Base-by-base conservation (phyloP, 2,888 invertebrate genomes). In the Sceliomorpha sp. region DNA sequence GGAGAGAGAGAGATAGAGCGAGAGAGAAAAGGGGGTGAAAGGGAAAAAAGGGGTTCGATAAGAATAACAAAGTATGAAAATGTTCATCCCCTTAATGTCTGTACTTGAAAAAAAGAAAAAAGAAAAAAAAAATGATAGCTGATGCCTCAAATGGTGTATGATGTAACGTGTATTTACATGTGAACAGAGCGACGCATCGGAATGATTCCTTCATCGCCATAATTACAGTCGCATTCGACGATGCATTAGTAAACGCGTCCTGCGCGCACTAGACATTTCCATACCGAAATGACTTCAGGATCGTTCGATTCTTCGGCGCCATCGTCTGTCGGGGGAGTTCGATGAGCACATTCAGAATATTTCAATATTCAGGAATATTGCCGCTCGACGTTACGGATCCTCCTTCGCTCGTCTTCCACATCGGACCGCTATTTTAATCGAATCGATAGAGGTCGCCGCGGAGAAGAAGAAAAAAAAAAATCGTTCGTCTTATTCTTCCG, bases 301-400 rank as follows among this genome's bases (percentile, higher is more conserved):
- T 62, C 55, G 50, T 68, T 68, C 68, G 60, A 68, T 68, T 62
- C 67, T 60, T 53, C 58, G 53, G 27, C 40, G 9, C 31, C 29
- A 47, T 44, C 55, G 44, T 27, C 37, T 9, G 47, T 42, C 68
- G 58, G 45, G 68, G 62, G 68, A 68, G 50, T 62, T 68, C 44
- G 68, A 68, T 50, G 44, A 68, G 56, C 55, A 40, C 56, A 58
- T 63, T 63, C 68, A 42, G 69, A 63, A 69, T 69, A 69, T 63
- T 69, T 63, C 69, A 69, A 63, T 58, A 63, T 69, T 67, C 67
- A 67, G 40, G 24, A 45, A 66, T 53, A 53, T 66, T 53, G 51
- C 27, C 44, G 34, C 17, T 34, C 40, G 29, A 37, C 36, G 39
- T 29, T 14, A 14, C 40, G 45, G 9, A 51, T 29, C 39, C 20